A percentile compares a stretch with the other conserved stretches of the same genome.
phyloP scores from a whole-genome alignment of 1,140 invertebrate species.

The Brachionus plicatilis region DNA sequence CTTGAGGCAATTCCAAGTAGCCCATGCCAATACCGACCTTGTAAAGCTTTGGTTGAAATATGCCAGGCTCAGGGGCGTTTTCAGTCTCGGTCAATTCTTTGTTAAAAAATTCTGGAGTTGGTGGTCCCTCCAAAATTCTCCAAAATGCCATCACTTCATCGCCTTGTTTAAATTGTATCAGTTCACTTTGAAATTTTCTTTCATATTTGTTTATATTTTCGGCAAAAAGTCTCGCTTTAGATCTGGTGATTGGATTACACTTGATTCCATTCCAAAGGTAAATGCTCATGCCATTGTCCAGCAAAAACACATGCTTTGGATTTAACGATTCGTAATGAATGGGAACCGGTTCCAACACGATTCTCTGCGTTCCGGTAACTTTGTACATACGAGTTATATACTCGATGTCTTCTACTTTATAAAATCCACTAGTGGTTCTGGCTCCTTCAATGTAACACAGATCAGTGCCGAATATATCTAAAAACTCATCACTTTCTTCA shows the following conservation, averaged over 20 bases:
- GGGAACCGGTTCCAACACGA: conserved; percentile 82
- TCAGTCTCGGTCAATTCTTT: conserved; percentile 18
- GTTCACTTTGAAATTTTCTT: conserved; percentile 85
- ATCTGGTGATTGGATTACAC: conserved; percentile 87
- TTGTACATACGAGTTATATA: conserved; percentile 42
- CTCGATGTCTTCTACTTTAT: conserved; percentile 86
- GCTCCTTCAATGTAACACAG: conserved; percentile 78
- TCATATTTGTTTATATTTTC: conserved; percentile 99
- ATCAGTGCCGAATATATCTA: conserved; percentile 84
- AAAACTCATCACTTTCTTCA: conserved; percentile 92
- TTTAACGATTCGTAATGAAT: conserved; percentile 67
- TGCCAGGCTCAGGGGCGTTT: conserved; percentile 67
- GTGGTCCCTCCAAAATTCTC: conserved; percentile 52
- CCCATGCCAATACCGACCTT: conserved; percentile 94
- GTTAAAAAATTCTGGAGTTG: neutral
- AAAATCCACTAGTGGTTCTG: conserved; percentile 91
- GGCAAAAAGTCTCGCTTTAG: conserved; percentile 84
- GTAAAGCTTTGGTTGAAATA: conserved; percentile 75
- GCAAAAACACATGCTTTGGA: conserved; percentile 80
- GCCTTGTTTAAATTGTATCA: conserved; percentile 72
- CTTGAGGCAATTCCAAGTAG: conserved; percentile 91
- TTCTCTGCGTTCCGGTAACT: conserved; percentile 70
- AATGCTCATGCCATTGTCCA: conserved; percentile 79
- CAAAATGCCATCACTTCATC: conserved; percentile 80
- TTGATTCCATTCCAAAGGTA: conserved; percentile 81